A percentile compares a stretch with the other conserved stretches of the same genome.
These are phyloP conservation scores for Drosophila hawaiiensis DNA, from an alignment of 2,888 invertebrate species.

Conservation along the genomic window DNA sequence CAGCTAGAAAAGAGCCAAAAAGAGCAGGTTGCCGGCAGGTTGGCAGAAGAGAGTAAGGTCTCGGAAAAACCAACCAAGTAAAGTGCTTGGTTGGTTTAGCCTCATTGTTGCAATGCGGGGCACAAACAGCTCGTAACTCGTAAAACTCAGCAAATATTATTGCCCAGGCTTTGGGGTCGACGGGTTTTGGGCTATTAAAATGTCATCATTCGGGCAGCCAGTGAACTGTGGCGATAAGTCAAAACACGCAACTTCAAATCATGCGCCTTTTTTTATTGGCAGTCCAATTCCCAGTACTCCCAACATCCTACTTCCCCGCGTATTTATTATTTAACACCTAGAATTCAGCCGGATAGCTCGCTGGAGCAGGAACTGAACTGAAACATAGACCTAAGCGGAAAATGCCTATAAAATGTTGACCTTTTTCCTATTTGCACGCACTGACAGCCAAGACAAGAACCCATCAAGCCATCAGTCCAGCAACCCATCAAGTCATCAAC, in stretches of 20 bases:
- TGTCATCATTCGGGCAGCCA: conserved; percentile 60
- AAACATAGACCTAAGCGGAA: conserved; percentile 52
- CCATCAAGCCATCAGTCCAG: conserved; percentile 18
- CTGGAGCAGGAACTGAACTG: conserved; percentile 2
- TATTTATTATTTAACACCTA: conserved; percentile 78
- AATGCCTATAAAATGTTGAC: conserved; percentile 72
- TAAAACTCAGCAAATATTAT: conserved; percentile 67
- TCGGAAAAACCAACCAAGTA: conserved; percentile 13
- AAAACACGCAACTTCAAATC: conserved; percentile 62
- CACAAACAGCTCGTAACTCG: conserved; percentile 62
- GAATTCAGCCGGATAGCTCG: conserved; percentile 19
- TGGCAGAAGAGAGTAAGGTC: neutral
- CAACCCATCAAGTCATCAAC: conserved; percentile 4
- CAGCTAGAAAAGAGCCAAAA: conserved; percentile 34
- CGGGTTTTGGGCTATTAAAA: conserved; percentile 61
- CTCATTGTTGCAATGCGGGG: conserved; percentile 64
- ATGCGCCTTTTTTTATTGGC: conserved; percentile 66
- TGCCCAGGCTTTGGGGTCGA: conserved; percentile 52
- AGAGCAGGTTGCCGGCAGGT: conserved; percentile 19
- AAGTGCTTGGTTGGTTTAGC: conserved; percentile 48
- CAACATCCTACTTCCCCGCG: conserved; percentile 25
- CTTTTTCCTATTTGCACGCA: conserved; percentile 58
- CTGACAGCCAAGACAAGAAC: conserved; percentile 25
- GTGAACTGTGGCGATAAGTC: conserved; percentile 53
- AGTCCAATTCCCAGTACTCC: conserved; percentile 48